Conservation (phyloP, 2,797 vertebrate genomes). For the Gymnocypris eckloni region DNA sequence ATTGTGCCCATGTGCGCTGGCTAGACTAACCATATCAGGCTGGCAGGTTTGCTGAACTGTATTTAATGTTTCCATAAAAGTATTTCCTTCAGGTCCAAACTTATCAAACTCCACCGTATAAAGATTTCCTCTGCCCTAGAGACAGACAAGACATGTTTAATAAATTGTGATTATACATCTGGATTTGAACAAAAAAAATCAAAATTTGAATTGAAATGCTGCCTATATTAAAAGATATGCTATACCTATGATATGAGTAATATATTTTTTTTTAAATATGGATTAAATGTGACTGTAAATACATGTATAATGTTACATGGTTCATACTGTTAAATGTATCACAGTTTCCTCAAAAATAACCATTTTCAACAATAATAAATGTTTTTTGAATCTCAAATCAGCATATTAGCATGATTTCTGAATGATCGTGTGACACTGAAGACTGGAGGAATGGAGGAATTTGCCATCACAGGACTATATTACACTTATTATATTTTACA, state of each 20-base stretch:
- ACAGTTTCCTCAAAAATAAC: neutral
- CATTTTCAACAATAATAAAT: neutral
- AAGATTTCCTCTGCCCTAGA: slow-evolving; percentile 68
- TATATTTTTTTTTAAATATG: neutral
- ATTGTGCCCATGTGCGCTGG: slow-evolving; percentile 60
- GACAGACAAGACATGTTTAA: neutral
- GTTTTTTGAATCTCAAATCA: neutral
- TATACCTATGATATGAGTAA: no score
- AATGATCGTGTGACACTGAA: neutral
- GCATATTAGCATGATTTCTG: neutral
- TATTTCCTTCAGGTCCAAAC: slow-evolving; percentile 47
- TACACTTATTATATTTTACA: neutral
- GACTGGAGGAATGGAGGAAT: neutral
- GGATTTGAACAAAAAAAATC: neutral
- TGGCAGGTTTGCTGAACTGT: slow-evolving; percentile 67
- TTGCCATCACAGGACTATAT: neutral
- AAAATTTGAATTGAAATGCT: neutral
- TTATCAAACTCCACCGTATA: slow-evolving; percentile 83
- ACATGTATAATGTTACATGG: no score
- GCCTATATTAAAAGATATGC: neutral
- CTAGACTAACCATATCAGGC: slow-evolving; percentile 78
- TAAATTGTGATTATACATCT: neutral
- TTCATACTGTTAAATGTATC: neutral
- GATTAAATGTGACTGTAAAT: slow-evolving; percentile 2
- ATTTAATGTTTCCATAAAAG: slow-evolving; percentile 56